Evolutionary conservation across 2,113 vertebrate species (phyloP).

Genomic region (Megaptera novaeangliae): DNA sequence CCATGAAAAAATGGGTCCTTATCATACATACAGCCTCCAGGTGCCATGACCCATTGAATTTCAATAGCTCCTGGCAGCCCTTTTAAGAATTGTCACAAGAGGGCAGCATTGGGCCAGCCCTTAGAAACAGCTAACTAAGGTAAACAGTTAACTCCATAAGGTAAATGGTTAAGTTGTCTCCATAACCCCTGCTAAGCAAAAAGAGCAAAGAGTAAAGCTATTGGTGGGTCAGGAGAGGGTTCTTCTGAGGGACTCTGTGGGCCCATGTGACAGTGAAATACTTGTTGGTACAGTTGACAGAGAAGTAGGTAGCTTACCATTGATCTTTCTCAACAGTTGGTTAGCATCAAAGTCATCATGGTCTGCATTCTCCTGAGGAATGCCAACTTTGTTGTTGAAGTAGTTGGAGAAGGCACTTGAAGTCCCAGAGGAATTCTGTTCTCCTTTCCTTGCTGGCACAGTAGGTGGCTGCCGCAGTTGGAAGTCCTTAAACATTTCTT

Average conservation of each 20-base stretch:
- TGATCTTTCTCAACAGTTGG: slow-evolving; percentile 79
- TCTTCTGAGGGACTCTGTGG: background rate
- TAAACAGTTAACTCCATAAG: background rate
- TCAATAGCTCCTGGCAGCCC: background rate
- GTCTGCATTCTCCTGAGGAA: slow-evolving; percentile 82
- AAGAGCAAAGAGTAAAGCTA: background rate
- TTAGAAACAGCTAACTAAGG: background rate
- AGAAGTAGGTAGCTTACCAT: slow-evolving; percentile 68
- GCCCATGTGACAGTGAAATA: background rate
- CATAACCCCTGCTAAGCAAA: background rate
- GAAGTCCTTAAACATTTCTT: slow-evolving; percentile 98
- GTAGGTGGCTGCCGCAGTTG: slow-evolving; percentile 90
- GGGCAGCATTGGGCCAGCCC: slow-evolving; percentile 56
- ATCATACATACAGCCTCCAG: background rate
- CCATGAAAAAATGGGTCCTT: background rate
- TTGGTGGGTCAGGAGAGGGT: background rate
- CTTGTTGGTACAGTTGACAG: background rate
- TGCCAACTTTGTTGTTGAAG: slow-evolving; percentile 85
- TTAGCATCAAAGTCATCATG: slow-evolving; percentile 83
- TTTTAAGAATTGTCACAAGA: slow-evolving; percentile 43
- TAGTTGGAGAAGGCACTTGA: slow-evolving; percentile 83
- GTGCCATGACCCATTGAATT: background rate
- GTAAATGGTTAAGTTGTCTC: background rate
- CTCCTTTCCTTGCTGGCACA: slow-evolving; percentile 89
- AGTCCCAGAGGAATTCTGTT: slow-evolving; percentile 73